Conservation (phyloP, 2,113 vertebrate species). For the Heptranchias perlo region DNA sequence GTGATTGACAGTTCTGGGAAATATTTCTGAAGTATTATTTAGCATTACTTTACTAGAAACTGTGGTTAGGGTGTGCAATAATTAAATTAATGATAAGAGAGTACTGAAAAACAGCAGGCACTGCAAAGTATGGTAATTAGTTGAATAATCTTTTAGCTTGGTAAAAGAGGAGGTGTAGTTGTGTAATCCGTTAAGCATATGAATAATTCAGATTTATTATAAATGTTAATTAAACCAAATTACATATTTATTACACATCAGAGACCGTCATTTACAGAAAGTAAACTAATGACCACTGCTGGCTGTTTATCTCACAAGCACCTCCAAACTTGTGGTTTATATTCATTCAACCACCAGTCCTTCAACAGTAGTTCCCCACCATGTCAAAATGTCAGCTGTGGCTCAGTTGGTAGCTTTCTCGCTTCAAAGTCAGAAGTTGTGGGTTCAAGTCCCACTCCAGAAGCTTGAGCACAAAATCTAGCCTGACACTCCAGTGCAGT, state of each 20-base stretch:
- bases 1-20: neutral
- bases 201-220: slow-evolving; percentile 34
- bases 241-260: slow-evolving; percentile 33
- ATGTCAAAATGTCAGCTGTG: no score
- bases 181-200: slow-evolving; percentile 24
- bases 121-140: neutral
- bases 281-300: neutral
- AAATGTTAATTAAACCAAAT: slow-evolving; percentile 28
- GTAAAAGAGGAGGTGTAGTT: slow-evolving; percentile 1
- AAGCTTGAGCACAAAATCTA: no score
- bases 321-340: neutral
- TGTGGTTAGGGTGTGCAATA: neutral
- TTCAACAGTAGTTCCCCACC: neutral
- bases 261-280: neutral
- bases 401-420: no score
- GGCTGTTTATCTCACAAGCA: neutral
- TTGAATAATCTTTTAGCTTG: slow-evolving; percentile 10
- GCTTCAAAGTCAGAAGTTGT: no score
- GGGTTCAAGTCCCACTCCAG: no score
- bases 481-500: no score
- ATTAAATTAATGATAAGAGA: neutral
- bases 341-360: neutral
- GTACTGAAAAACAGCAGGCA: slow-evolving; percentile 15
- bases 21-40: neutral
- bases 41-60: neutral